Evolutionary conservation across 2,888 invertebrate species (phyloP), one percentile per base, ranked within the genome.

Genomic region (Ypsolopha scabrella): DNA sequence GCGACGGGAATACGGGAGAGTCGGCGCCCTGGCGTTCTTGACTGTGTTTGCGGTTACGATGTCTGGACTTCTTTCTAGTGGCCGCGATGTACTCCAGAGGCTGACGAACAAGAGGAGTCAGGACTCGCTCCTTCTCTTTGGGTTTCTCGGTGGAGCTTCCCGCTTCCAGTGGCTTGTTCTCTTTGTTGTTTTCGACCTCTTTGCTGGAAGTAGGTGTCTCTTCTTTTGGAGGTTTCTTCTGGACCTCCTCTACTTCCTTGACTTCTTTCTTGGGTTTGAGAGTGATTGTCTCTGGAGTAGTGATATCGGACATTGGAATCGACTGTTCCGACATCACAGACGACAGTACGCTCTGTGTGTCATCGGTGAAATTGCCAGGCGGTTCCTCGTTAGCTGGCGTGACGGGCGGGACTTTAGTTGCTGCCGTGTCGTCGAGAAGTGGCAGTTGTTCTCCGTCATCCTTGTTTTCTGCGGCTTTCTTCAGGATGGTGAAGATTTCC

Each of bases 381-480:
- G 88, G 68, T 41, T 91, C 90, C 59, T 92, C 92, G 47, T 88
- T 89, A 43, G 90, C 89, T 48, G 92, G 92, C 6, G 91, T 91
- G 13, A 90, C 92, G 7, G 91, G 92, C 41, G 92, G 91, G 48
- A 90, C 91, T 66, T 90, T 90, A 14, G 88, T 75, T 4, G 76
- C 72, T 11, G 87, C 80, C 24, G 87, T 81, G 63, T 92, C 92
- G 62, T 94, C 93, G 47, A 93, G 74, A 2, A 92, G 72, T 0
- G 94, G 93, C 37, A 93, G 77, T 60, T 91, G 91, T 60, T 94
- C 94, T 33, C 92, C 93, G 57, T 93, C 93, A 55, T 93, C 93
- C 69, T 94, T 94, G 55, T 93, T 93, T 61, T 93, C 93, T 1
- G 94, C 94, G 0, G 94, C 94, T 61, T 94, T 92, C 70, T 94